Percentiles rank a stretch among this genome's conserved stretches.
Conservation (phyloP, 37 sponge, comb jelly and placozoan genomes). For the Dysidea cf. avara region DNA sequence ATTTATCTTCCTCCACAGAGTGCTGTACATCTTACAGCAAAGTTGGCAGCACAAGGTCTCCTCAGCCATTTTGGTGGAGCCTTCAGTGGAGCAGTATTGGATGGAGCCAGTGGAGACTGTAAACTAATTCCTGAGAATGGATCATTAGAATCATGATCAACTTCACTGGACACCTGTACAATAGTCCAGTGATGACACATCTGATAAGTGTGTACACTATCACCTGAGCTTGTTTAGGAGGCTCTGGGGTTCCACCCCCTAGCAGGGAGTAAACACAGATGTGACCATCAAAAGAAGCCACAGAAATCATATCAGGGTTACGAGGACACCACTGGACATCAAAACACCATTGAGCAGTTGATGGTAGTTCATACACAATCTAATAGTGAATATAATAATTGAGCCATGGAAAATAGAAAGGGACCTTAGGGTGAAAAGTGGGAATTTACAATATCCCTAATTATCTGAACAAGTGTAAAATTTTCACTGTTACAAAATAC, state of each 20-base stretch:
- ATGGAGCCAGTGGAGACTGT: background rate
- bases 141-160: slow-evolving; percentile 54
- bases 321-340: slow-evolving; percentile 96
- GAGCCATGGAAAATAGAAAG: no score
- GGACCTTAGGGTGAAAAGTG: no score
- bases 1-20: no score
- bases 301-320: slow-evolving; percentile 86
- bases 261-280: slow-evolving; percentile 90
- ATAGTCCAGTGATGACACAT: no score
- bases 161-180: no score
- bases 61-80: slow-evolving; percentile 92
- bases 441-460: no score
- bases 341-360: slow-evolving; percentile 95
- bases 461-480: no score
- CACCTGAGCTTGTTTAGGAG: no score
- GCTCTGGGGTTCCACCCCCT: slow-evolving; percentile 75
- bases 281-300: slow-evolving; percentile 91
- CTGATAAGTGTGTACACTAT: no score
- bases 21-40: slow-evolving; percentile 69
- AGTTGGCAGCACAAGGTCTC: slow-evolving; percentile 84
- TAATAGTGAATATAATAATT: slow-evolving; percentile 31
- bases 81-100: slow-evolving; percentile 63
- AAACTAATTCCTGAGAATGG: slow-evolving; percentile 43
- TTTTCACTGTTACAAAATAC: no score
- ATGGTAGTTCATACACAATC: slow-evolving; percentile 87